Percentiles rank a stretch among this genome's conserved stretches.
These are phyloP conservation scores for Corythornis vintsioides DNA, from an alignment of 2,113 vertebrate species.

Conservation along the genomic window DNA sequence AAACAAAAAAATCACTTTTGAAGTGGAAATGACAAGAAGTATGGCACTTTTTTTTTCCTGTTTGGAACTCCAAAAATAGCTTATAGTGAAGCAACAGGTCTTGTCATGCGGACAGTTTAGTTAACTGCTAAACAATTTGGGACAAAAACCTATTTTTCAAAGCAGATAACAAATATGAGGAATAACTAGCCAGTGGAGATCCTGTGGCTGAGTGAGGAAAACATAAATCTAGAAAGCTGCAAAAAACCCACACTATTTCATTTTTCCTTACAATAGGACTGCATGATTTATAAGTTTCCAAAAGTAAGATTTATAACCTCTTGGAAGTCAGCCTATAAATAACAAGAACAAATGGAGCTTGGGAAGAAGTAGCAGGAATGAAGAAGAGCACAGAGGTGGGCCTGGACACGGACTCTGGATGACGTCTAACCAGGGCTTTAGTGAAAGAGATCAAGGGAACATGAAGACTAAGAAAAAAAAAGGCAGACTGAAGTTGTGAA, in stretches of 20 bases:
- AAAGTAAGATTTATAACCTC: not conserved
- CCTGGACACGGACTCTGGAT: not conserved
- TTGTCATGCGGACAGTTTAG: not conserved
- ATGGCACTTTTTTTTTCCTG: rapidly evolving
- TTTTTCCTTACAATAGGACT: not conserved
- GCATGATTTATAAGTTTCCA: not conserved
- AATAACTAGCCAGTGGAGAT: not conserved
- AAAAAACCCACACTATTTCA: not conserved
- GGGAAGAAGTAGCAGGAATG: not conserved
- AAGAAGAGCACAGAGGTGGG: not conserved
- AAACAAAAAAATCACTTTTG: not conserved
- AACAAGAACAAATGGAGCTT: not conserved
- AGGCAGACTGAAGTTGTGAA: not conserved
- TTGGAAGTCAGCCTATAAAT: not conserved
- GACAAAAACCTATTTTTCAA: conserved; percentile 14
- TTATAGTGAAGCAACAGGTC: not conserved
- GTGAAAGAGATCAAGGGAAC: not conserved
- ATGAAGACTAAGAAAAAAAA: not conserved
- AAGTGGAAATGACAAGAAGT: not conserved
- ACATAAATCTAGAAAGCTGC: not conserved
- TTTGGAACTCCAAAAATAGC: not conserved
- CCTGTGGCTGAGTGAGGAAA: not conserved
- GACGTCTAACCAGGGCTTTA: not conserved
- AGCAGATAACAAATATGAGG: not conserved
- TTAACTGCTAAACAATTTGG: not conserved